phyloP scores from a whole-genome alignment of 2,113 vertebrate species.

The Talpa occidentalis region DNA sequence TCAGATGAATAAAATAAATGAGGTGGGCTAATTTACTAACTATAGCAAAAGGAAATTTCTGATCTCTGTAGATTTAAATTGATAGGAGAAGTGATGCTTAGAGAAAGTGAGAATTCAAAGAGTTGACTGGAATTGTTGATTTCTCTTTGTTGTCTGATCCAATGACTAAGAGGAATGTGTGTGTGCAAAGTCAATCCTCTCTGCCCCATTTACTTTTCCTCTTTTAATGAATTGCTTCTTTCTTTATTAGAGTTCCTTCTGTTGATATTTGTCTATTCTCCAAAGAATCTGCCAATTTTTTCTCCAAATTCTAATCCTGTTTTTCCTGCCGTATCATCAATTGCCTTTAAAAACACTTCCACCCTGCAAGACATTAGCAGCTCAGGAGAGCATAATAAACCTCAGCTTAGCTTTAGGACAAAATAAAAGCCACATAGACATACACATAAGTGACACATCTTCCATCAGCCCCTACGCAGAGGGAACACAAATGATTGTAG shows the following conservation, averaged over 20 bases:
- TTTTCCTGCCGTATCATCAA: conserved; percentile 12
- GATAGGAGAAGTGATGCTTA: not conserved
- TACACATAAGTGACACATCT: not conserved
- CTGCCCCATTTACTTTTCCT: not conserved
- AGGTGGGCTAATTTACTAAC: not conserved
- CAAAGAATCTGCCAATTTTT: not conserved
- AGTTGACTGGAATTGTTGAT: not conserved
- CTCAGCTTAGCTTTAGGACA: conserved; percentile 43
- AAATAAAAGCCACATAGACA: conserved; percentile 33
- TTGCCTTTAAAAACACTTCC: conserved; percentile 23
- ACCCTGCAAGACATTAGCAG: conserved; percentile 12
- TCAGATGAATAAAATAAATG: conserved; percentile 19
- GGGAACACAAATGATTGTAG: not conserved
- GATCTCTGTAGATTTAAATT: not conserved
- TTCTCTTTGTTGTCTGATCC: not conserved
- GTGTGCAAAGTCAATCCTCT: not conserved
- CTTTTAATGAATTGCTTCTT: conserved; percentile 27
- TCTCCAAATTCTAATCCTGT: conserved; percentile 50
- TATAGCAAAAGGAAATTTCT: not conserved
- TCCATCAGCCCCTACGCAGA: not conserved
- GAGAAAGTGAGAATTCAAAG: conserved; percentile 25
- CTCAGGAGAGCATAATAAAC: not conserved
- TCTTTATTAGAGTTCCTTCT: conserved; percentile 6
- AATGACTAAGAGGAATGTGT: not conserved
- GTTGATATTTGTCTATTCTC: conserved; percentile 17